Conservation (phyloP, 2,113 vertebrate species). For the Mesembrinibis cayennensis region DNA sequence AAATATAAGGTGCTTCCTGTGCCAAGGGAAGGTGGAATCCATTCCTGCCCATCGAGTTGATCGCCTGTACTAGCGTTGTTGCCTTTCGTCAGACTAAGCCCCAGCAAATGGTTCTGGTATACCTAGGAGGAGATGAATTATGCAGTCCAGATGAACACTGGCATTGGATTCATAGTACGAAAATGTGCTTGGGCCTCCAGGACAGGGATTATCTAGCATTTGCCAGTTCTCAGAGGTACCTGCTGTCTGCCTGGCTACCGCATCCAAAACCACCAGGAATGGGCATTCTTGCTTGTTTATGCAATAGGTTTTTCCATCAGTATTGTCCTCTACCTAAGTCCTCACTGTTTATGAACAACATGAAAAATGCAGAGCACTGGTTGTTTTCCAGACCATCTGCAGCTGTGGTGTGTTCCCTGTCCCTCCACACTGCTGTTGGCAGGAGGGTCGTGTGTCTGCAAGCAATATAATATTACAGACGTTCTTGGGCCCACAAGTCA, state of each 20-base stretch:
- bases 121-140: not conserved
- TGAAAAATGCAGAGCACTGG: constrained; percentile 17
- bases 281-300: not conserved
- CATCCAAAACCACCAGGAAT: not conserved
- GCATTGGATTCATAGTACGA: not conserved
- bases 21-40: not conserved
- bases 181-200: not conserved
- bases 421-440: constrained; percentile 12
- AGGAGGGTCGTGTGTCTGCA: not conserved
- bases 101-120: not conserved
- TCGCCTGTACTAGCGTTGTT: not conserved
- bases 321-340: not conserved
- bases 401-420: constrained; percentile 13
- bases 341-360: not conserved
- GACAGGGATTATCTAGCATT: not conserved
- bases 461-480: constrained; percentile 17
- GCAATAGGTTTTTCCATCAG: not conserved
- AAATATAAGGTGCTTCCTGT: not conserved
- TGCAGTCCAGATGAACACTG: not conserved
- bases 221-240: not conserved
- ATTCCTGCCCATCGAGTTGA: accelerated
- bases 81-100: not conserved
- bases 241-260: not conserved
- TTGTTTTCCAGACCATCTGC: constrained; percentile 51
- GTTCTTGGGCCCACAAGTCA: not conserved